These are phyloP conservation scores for Geotrupes spiniger DNA, from an alignment of 2,888 invertebrate genomes.

Conservation along the genomic window DNA sequence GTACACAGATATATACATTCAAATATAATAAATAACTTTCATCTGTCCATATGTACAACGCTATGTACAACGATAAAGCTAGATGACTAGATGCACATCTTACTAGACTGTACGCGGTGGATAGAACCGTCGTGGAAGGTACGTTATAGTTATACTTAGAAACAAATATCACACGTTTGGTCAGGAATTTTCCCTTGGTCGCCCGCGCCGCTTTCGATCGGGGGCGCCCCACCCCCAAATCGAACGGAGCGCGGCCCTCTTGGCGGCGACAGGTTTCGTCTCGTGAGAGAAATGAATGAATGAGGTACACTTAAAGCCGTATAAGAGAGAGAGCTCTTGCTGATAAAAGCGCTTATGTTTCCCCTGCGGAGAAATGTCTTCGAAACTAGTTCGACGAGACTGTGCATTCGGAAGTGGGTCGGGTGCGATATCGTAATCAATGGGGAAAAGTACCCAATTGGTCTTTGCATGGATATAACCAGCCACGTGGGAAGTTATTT, in stretches of 20 bases:
- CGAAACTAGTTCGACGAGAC: not conserved
- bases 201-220: not conserved
- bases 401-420: not conserved
- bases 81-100: no score
- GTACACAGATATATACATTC: no score
- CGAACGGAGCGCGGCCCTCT: not conserved
- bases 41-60: no score
- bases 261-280: not conserved
- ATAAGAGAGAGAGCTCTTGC: conserved; percentile 5
- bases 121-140: no score
- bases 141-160: not conserved
- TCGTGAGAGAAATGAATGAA: not conserved
- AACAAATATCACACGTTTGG: conserved; percentile 14
- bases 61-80: no score
- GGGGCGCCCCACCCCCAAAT: not conserved
- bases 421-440: no score
- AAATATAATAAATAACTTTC: no score
- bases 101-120: no score
- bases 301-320: conserved; percentile 12
- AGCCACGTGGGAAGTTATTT: no score
- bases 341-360: conserved; percentile 30
- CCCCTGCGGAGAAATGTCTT: conserved; percentile 18
- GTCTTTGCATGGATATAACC: no score
- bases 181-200: conserved; percentile 4
- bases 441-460: no score